These are phyloP conservation scores for Erythrocercus mccallii DNA, from an alignment of 2,113 vertebrate species.

Conservation along the genomic window DNA sequence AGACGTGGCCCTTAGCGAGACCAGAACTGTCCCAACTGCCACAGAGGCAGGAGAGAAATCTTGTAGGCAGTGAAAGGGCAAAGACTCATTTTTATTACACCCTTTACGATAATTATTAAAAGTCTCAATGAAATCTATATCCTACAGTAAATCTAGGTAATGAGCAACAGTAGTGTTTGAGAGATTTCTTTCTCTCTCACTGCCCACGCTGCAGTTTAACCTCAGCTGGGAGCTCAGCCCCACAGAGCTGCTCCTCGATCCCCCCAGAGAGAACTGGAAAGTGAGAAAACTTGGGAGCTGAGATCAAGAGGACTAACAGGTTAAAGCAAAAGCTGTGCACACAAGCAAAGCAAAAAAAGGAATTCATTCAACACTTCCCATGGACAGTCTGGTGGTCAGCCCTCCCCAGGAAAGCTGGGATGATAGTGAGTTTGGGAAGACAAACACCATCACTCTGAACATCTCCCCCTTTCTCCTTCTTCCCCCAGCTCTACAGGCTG, in stretches of 20 bases:
- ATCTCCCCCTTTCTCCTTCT: background rate
- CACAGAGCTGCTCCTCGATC: background rate
- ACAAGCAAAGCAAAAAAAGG: background rate
- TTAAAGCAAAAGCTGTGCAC: background rate
- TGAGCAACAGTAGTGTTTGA: background rate
- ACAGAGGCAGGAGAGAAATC: background rate
- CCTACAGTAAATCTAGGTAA: background rate
- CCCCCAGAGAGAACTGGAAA: background rate
- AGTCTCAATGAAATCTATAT: background rate
- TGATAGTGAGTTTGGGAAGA: background rate
- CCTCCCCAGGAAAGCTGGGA: background rate
- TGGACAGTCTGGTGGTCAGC: background rate
- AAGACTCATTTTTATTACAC: slow-evolving; percentile 33
- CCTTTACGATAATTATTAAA: slow-evolving; percentile 22
- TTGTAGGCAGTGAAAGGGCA: background rate
- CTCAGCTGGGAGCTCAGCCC: background rate
- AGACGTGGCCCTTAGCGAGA: rapidly evolving
- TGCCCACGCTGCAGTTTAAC: background rate
- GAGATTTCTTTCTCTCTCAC: background rate
- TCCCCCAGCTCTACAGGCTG: background rate
- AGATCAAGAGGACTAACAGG: background rate
- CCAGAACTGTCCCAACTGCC: background rate
- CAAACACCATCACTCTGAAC: background rate
- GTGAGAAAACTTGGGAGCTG: background rate
- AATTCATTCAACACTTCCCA: background rate